Base-by-base conservation (phyloP, 37 sponge, comb jelly and placozoan species). In the Agelas oroides region DNA sequence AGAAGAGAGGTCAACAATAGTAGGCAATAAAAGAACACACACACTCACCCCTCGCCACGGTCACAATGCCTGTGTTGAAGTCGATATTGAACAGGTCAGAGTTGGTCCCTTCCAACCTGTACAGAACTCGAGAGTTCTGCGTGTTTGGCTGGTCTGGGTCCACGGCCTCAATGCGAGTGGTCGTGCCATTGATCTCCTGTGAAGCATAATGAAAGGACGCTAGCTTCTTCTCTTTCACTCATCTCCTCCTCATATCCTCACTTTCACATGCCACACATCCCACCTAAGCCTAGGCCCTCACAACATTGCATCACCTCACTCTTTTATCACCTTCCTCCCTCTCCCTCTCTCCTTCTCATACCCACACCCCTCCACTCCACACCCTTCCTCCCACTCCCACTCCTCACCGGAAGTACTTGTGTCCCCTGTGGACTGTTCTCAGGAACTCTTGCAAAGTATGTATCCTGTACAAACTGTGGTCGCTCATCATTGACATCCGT, bases 401-500 rank as follows among this genome's bases (percentile, higher is more conserved):
- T 8, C 46, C 8, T 75, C 74, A 80, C 81, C 34, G 70, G 77
- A 5, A 87, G 68, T 12, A 80, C 79, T 24, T 25, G 60, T 23
- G 76, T 59, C 5, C 88, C 88, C 15, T 20, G 39, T 13, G 55
- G 57, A 53, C 67, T 87, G 70, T 87, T 87, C 59, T 87, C 88
- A 21, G 37, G 2, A 0, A 87, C 80, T 32, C 19, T 14, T 2
- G 68, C 67, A 38, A 13, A 41, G 38, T 79, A 79, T 19, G 23
- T 33, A 34, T 65, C 1, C 25, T 62, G 66, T 27, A 23, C 60
- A 39, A 87, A 87, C 24, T 20, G 31, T 30, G 88, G 81, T 0
- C 39, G 66, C 21, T 87, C 38, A 53, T 87, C 88, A 65, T 87
- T 87, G 59, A 80, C 58, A 73, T 87, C 88, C 18, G 39, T 2